Conservation (phyloP, 2,888 invertebrate species). For the Eupithecia abbreviata region DNA sequence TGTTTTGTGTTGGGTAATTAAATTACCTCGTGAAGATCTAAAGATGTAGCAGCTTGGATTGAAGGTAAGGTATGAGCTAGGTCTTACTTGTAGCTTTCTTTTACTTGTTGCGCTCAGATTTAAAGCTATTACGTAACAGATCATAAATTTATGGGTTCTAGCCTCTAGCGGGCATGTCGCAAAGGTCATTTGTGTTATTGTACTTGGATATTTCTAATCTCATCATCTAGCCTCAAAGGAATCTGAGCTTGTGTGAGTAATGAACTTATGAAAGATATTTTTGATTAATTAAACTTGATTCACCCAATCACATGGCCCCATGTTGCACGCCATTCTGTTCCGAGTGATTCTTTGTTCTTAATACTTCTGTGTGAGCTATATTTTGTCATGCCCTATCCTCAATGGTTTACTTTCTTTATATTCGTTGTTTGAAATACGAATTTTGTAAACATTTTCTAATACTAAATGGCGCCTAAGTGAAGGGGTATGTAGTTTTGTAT, state of each 20-base stretch:
- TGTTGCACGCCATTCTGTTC: conserved; percentile 46
- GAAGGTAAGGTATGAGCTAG: conserved; percentile 53
- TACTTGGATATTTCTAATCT: neutral
- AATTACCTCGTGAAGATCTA: conserved; percentile 53
- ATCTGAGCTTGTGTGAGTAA: neutral
- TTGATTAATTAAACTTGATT: neutral
- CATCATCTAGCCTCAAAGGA: neutral
- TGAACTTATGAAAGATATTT: neutral
- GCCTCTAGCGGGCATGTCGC: conserved; percentile 22
- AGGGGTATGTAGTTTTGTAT: no score
- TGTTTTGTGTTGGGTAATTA: conserved; percentile 57
- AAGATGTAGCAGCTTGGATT: conserved; percentile 68
- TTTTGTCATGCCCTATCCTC: neutral
- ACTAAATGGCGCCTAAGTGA: neutral
- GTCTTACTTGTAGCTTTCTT: conserved; percentile 60
- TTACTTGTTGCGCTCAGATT: conserved; percentile 75
- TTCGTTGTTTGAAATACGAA: neutral
- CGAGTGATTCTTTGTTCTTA: neutral
- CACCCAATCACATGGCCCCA: conserved; percentile 24
- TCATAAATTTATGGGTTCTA: conserved; percentile 43
- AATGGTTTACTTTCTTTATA: neutral
- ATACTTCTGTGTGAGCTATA: neutral
- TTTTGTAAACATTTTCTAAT: neutral
- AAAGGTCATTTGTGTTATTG: conserved; percentile 24
- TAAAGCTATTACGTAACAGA: conserved; percentile 73